Conservation (phyloP, 1,140 invertebrate species). For the Nephila pilipes region DNA sequence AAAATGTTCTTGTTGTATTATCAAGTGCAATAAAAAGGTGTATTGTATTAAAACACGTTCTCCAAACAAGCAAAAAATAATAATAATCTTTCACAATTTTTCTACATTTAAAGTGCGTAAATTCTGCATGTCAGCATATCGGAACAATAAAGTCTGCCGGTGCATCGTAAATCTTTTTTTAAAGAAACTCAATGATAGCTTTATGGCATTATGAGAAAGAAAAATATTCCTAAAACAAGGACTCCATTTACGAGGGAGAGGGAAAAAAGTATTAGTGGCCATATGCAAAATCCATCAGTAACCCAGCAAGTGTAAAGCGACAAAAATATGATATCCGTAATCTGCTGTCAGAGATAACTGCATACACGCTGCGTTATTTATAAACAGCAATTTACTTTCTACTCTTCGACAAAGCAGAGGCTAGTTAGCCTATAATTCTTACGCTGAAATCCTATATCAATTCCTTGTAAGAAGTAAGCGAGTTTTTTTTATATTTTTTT, state of each 20-base stretch:
- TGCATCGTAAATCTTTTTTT: constrained; percentile 14
- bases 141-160: constrained; percentile 32
- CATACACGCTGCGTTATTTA: constrained; percentile 34
- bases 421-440: constrained; percentile 53
- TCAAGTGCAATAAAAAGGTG: too few species aligned
- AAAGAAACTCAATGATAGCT: constrained; percentile 30
- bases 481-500: neutral
- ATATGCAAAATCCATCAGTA: constrained; percentile 56
- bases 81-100: neutral
- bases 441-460: constrained; percentile 62
- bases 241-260: constrained; percentile 4
- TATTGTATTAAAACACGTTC: too few species aligned
- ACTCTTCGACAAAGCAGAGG: constrained; percentile 9
- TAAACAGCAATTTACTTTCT: constrained; percentile 53
- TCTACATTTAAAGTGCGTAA: constrained; percentile 34
- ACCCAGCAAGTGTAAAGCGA: constrained; percentile 28
- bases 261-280: neutral
- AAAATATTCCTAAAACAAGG: constrained; percentile 19
- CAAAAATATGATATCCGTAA: constrained; percentile 63
- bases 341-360: constrained; percentile 41
- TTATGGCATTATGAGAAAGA: constrained; percentile 50
- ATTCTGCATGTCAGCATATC: constrained; percentile 31
- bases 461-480: constrained; percentile 22
- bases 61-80: too few species aligned
- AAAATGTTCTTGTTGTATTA: too few species aligned